These are phyloP conservation scores for Bubo blakistoni DNA, from an alignment of 2,113 vertebrate genomes.

Conservation along the genomic window DNA sequence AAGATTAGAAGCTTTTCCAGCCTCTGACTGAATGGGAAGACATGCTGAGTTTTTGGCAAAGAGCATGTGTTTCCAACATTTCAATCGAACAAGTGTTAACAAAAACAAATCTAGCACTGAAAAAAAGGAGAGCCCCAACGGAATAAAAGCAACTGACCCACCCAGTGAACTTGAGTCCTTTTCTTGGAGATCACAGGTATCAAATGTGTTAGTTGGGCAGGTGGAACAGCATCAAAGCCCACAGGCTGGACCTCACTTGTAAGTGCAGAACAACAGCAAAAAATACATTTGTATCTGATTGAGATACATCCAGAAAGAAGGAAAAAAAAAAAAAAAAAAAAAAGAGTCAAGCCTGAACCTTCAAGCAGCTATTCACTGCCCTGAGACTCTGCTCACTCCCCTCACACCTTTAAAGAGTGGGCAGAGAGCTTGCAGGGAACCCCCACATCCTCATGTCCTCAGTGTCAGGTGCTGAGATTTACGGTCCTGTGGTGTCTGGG, in stretches of 20 bases:
- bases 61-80: not conserved
- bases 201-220: not conserved
- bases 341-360: not conserved
- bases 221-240: not conserved
- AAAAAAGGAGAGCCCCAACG: not conserved
- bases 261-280: not conserved
- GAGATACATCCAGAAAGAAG: not conserved
- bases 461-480: not conserved
- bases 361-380: too few relatives aligned
- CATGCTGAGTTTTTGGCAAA: conserved; percentile 40
- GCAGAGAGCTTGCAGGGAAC: not conserved
- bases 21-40: not conserved
- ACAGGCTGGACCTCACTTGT: not conserved
- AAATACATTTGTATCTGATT: rapidly evolving
- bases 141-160: rapidly evolving
- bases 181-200: not conserved
- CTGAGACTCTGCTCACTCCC: too few relatives aligned
- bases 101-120: not conserved
- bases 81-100: not conserved
- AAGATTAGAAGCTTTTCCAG: conserved; percentile 36
- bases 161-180: rapidly evolving
- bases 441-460: not conserved
- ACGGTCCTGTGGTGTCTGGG: rapidly evolving
- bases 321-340: rapidly evolving
- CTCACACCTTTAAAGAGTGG: not conserved